Evolutionary conservation across 2,113 vertebrate species (phyloP).

Genomic region (Rafetus swinhoei): DNA sequence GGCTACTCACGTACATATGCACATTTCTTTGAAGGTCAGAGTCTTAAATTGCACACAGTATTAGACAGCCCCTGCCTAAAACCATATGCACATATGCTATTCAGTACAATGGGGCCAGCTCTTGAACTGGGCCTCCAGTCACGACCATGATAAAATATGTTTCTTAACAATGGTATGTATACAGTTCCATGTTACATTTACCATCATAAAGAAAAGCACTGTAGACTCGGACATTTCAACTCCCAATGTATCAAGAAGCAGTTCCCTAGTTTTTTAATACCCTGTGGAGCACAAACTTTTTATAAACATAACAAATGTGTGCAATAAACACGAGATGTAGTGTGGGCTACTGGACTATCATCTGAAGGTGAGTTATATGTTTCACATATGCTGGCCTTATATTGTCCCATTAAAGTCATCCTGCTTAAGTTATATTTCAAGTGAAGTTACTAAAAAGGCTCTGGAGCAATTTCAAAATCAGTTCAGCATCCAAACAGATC

Average conservation of each 20-base stretch:
- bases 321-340: not conserved
- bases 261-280: not conserved
- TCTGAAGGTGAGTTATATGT: not conserved
- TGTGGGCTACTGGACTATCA: not conserved
- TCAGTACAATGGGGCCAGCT: not conserved
- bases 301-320: not conserved
- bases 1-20: not conserved
- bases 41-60: conserved; percentile 11
- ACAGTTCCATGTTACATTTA: not conserved
- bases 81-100: not conserved
- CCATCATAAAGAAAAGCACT: not conserved
- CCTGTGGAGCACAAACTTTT: not conserved
- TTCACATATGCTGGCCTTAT: not conserved
- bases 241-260: not conserved
- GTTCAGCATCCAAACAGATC: conserved; percentile 33
- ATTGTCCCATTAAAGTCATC: conserved; percentile 3
- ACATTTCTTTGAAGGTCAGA: conserved; percentile 45
- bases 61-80: not conserved
- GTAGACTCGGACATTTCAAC: not conserved
- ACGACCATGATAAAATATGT: not conserved
- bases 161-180: not conserved
- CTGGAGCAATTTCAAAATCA: conserved; percentile 35
- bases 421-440: not conserved
- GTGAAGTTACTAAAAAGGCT: conserved; percentile 36
- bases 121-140: not conserved